Evolutionary conservation across 2,113 vertebrate genomes (phyloP), one percentile per base, ranked within the genome.

Genomic region (Halichoeres trimaculatus): DNA sequence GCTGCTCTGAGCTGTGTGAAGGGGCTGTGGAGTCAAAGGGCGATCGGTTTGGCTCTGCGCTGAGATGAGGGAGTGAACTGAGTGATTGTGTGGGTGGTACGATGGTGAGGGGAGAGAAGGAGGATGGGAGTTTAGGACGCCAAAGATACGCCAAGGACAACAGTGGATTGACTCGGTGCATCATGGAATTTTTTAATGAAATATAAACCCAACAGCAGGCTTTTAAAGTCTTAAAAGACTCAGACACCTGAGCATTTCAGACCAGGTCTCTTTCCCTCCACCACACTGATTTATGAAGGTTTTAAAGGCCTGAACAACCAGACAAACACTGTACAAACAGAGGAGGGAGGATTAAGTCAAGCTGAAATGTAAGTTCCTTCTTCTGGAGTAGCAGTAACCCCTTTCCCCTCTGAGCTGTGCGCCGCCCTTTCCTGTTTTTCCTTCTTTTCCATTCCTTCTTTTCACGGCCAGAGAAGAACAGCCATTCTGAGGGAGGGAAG

Each of bases 351-450:
- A 58, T 70, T 64, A 62, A 10, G 20, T 58, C 65, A 62, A 65
- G 68, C 41, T 78, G 30, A 30, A n/a, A 30, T 30, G 34, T 19
- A 47, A 57, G 14, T 68, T 77, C 77, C 55, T 78, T 76, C 83
- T 1, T 56, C 57, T 53, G 36, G 67, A 52, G 4, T 57, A 58
- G 38, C 76, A 40, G 58, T 77, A 50, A 16, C 62, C 41, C 74
- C 48, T 81, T 74, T 73, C 54, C 50, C 47, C 62, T 80, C 47
- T 1, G n/a, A 79, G 48, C 26, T 64, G 57, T 45, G 73, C 48
- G 24, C 87, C 80, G 8, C 90, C 86, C 73, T 88, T 93, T 93
- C 86, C 90, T 92, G 90, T 93, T 92, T 91, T 89, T 89, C 75
- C 80, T 78, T 76, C 86, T 82, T 88, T 88, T 89, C 80, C 85